A percentile compares a stretch with the other conserved stretches of the same genome.
These are phyloP conservation scores for Oscheius sp. DNA, from an alignment of 2,888 invertebrate genomes.

Conservation along the genomic window DNA sequence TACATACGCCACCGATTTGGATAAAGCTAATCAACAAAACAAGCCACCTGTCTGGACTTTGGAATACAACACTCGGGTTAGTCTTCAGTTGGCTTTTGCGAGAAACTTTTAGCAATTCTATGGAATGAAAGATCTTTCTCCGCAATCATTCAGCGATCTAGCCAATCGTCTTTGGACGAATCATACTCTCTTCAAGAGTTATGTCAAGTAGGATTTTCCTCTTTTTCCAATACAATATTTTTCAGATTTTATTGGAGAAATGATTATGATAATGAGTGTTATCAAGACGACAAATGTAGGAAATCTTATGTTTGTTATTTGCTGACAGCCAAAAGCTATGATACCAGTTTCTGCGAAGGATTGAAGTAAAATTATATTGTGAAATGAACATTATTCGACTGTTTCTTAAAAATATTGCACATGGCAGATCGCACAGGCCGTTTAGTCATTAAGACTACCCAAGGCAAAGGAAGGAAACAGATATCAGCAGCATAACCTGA, in stretches of 20 bases:
- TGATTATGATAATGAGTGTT: constrained; percentile 24
- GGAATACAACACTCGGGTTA: constrained; percentile 36
- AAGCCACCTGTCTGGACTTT: constrained; percentile 50
- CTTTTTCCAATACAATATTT: no score
- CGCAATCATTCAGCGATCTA: constrained; percentile 54
- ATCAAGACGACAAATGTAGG: background rate
- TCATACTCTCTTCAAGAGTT: constrained; percentile 50
- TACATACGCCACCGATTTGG: constrained; percentile 57
- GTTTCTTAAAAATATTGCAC: background rate
- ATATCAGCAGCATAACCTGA: constrained; percentile 3
- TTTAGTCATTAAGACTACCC: constrained; percentile 5
- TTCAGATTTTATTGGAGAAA: constrained; percentile 32
- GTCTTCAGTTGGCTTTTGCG: background rate
- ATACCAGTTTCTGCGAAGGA: background rate
- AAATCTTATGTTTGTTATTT: background rate
- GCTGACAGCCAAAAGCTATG: background rate
- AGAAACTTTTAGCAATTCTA: constrained; percentile 48
- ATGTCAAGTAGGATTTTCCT: no score
- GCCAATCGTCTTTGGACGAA: constrained; percentile 48
- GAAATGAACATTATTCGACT: background rate
- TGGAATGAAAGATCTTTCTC: constrained; percentile 58
- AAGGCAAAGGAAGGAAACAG: constrained; percentile 12
- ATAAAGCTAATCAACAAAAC: constrained; percentile 49
- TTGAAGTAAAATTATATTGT: background rate
- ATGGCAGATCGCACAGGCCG: background rate